Evolutionary conservation across 1,140 invertebrate genomes (phyloP).

Genomic region (Drosophila orosa): DNA sequence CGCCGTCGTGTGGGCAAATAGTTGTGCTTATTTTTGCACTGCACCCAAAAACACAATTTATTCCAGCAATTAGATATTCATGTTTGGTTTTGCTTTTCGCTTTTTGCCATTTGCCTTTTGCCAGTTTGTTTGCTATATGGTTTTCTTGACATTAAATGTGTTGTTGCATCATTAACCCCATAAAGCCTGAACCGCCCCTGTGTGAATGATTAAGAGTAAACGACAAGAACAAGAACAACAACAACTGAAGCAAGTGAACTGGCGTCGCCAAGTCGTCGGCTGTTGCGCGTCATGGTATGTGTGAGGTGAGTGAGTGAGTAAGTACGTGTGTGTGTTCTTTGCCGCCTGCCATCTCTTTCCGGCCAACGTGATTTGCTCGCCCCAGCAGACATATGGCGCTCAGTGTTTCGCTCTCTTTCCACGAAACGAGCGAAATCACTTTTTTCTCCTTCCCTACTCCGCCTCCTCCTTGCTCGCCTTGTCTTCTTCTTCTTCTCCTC

Average conservation of each 20-base stretch:
- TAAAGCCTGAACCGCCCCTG: slow-evolving; percentile 40
- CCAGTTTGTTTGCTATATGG: slow-evolving; percentile 5
- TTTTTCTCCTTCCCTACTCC: slow-evolving; percentile 17
- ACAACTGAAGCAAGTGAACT: slow-evolving; percentile 66
- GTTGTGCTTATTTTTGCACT: slow-evolving; percentile 22
- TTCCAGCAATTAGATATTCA: slow-evolving; percentile 30
- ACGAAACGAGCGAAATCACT: slow-evolving; percentile 53
- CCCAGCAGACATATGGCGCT: slow-evolving; percentile 56
- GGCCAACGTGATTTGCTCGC: slow-evolving; percentile 10
- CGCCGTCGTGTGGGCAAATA: slow-evolving; percentile 21
- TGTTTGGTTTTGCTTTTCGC: slow-evolving; percentile 11
- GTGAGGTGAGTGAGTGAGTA: slow-evolving; percentile 22
- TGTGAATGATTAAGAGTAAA: slow-evolving; percentile 50
- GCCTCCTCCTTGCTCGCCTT: not conserved
- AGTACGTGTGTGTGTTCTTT: slow-evolving; percentile 35
- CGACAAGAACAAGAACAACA: slow-evolving; percentile 48
- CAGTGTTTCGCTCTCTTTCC: slow-evolving; percentile 48
- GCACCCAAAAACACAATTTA: slow-evolving; percentile 31
- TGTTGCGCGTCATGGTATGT: slow-evolving; percentile 41
- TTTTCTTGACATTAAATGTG: slow-evolving; percentile 19
- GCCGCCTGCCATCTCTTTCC: slow-evolving; percentile 34
- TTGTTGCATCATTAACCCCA: slow-evolving; percentile 34
- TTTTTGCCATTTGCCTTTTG: slow-evolving; percentile 1
- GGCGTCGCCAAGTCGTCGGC: slow-evolving; percentile 76
- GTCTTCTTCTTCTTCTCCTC: not conserved